Evolutionary conservation across 1,140 invertebrate genomes (phyloP).

Genomic region (Listronotus oregonensis): DNA sequence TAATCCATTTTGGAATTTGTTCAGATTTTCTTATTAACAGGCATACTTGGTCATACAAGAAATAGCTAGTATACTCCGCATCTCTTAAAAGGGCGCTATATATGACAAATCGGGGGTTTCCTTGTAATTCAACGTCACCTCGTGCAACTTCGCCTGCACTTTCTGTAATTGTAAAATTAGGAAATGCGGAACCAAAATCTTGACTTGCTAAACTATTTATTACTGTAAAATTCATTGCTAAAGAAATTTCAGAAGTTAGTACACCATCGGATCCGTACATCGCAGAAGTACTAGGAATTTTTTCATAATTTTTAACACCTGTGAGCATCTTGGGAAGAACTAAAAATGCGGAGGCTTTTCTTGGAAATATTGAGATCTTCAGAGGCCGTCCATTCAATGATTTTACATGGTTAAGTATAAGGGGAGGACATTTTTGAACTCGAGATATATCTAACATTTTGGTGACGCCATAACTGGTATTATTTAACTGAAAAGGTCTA

Average conservation of each 20-base stretch:
- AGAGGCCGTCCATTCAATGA: slow-evolving; percentile 19
- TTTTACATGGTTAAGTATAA: slow-evolving; percentile 6
- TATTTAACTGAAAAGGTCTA: slow-evolving; percentile 21
- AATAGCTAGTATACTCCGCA: slow-evolving; percentile 13
- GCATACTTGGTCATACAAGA: slow-evolving; percentile 23
- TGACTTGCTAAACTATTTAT: not conserved
- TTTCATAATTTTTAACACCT: slow-evolving; percentile 15
- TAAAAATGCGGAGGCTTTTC: slow-evolving; percentile 17
- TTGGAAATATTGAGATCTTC: slow-evolving; percentile 31
- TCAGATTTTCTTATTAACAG: slow-evolving; percentile 17
- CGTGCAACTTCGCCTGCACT: slow-evolving; percentile 1
- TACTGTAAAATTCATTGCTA: slow-evolving; percentile 23
- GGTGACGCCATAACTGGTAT: not conserved
- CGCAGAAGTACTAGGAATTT: not conserved
- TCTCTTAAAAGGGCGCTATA: not conserved
- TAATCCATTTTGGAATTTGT: slow-evolving; percentile 24
- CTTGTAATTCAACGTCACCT: slow-evolving; percentile 25
- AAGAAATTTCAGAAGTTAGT: slow-evolving; percentile 10
- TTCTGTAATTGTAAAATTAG: slow-evolving; percentile 12
- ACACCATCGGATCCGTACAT: slow-evolving; percentile 30
- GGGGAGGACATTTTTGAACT: not conserved
- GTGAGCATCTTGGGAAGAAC: not conserved
- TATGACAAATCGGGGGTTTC: slow-evolving; percentile 17
- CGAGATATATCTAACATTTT: not conserved
- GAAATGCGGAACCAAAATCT: slow-evolving; percentile 7